These are phyloP conservation scores for Falco rusticolus DNA, from an alignment of 2,797 vertebrate genomes.

Conservation along the genomic window DNA sequence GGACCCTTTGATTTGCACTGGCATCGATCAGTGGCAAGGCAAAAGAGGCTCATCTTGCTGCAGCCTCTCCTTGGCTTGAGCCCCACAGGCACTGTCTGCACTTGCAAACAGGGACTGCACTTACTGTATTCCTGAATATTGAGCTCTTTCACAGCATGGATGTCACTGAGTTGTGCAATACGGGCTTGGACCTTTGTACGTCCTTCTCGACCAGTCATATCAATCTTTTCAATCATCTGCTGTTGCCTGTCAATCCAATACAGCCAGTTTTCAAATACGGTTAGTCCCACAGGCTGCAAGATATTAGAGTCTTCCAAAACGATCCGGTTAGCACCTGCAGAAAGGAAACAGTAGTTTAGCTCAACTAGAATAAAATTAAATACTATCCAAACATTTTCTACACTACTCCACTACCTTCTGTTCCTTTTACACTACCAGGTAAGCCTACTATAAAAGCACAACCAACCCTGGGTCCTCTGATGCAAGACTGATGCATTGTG, in stretches of 20 bases:
- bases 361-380: background rate
- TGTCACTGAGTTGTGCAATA: conserved; percentile 93
- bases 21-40: background rate
- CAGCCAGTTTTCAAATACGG: conserved; percentile 92
- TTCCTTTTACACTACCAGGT: background rate
- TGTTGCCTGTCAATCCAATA: conserved; percentile 99
- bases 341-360: background rate
- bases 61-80: background rate
- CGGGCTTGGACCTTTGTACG: conserved; percentile 98
- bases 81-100: background rate
- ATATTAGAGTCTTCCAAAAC: conserved; percentile 97
- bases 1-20: background rate
- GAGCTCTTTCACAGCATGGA: conserved; percentile 93
- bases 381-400: background rate
- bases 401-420: background rate
- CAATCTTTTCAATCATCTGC: conserved; percentile 98
- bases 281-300: conserved; percentile 94
- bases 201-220: conserved; percentile 90
- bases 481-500: background rate
- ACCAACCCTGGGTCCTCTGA: background rate
- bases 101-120: conserved; percentile 39
- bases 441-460: background rate
- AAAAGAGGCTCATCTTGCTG: background rate
- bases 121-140: conserved; percentile 92
- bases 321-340: conserved; percentile 90